Evolutionary conservation across 2,113 vertebrate species (phyloP), one percentile per base, ranked within the genome.

Genomic region (Hippolais icterina): DNA sequence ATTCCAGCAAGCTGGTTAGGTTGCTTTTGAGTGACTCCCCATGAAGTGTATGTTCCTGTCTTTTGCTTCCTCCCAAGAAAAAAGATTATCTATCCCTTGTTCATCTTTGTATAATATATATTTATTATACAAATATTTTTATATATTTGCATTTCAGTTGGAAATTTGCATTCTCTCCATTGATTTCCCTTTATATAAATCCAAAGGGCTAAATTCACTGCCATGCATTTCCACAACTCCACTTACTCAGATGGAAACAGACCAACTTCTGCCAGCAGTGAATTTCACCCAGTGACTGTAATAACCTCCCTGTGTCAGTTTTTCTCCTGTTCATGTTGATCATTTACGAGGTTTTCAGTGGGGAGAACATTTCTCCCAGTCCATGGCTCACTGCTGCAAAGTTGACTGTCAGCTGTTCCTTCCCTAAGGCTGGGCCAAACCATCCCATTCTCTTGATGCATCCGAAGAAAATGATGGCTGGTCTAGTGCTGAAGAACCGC

Each of bases 401-500:
- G n/a, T 71, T 93, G 80, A 96, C 76, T 27, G 1, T 42, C 0
- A 0, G 16, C 52, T 94, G 25, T 94, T 96, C 89, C 24, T 90
- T 91, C 90, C 53, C 28, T 52, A 91, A 99, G 99, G 99, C 15
- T 99, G 99, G 99, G 98, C 98, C 93, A 99, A 99, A 96, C 90
- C 98, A 0, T 98, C 98, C 17, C 97, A 98, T 60, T 99, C 98
- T 2, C 93, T 98, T 63, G 99, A 99, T 64, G 98, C 98, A 28
- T 99, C 99, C 9, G 99, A 99, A 97, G 99, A 99, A 92, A 98
- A 98, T 14, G 99, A 99, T 0, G 99, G 98, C 56, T 99, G 99
- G 97, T 99, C 99, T 28, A 99, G 99, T 9, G 97, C 98, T 1
- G 99, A 99, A 77, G 99, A 99, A 23, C 99, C 98, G 1, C 95